Conservation (phyloP, 2,888 invertebrate species). For the Bombylius major region DNA sequence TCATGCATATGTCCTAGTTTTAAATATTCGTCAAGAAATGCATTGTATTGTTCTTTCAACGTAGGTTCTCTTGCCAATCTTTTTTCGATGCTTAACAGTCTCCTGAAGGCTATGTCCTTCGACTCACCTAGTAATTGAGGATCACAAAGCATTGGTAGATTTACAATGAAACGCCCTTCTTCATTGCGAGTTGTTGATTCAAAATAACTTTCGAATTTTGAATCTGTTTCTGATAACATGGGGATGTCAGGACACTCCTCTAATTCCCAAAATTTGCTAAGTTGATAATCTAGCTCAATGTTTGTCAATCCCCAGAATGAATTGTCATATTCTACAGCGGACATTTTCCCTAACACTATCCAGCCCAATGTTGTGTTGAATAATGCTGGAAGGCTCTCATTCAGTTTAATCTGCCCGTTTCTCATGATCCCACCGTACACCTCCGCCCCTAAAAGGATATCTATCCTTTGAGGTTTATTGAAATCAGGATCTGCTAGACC, state of each 20-base stretch:
- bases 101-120: conserved; percentile 4
- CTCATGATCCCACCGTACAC: conserved; percentile 2
- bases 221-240: too few species aligned
- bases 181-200: conserved; percentile 4
- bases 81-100: conserved; percentile 14
- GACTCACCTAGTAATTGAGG: conserved; percentile 1
- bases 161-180: conserved; percentile 14
- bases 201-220: conserved; percentile 14
- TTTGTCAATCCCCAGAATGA: too few species aligned
- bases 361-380: conserved; percentile 6
- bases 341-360: conserved; percentile 7
- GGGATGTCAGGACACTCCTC: too few species aligned
- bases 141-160: conserved; percentile 12
- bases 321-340: background rate
- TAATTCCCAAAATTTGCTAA: too few species aligned
- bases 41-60: background rate
- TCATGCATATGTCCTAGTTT: background rate
- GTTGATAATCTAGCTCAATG: too few species aligned
- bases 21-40: background rate
- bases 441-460: conserved; percentile 5
- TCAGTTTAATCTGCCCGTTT: conserved; percentile 1
- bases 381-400: background rate
- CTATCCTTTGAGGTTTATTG: conserved; percentile 8
- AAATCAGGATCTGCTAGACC: conserved; percentile 9
- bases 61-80: conserved; percentile 10